Percentiles rank a stretch among this genome's conserved stretches.
These are phyloP conservation scores for Rapana venosa DNA, from an alignment of 2,888 invertebrate genomes.

Conservation along the genomic window DNA sequence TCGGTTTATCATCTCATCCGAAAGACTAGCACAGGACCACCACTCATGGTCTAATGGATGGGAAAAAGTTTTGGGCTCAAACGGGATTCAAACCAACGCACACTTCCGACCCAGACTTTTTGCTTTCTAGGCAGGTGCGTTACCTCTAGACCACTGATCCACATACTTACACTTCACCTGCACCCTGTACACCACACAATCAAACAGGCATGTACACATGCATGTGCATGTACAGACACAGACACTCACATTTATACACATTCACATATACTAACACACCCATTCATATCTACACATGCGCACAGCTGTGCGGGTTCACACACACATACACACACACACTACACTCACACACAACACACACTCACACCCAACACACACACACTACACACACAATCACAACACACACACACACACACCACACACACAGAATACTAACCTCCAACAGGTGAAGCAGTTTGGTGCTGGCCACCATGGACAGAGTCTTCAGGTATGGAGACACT, in stretches of 20 bases:
- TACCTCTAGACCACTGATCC: too few species aligned
- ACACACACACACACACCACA: not conserved
- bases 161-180: not conserved
- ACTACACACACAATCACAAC: not conserved
- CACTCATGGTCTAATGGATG: too few species aligned
- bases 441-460: slow-evolving; percentile 97
- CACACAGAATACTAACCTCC: slow-evolving; percentile 81
- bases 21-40: too few species aligned
- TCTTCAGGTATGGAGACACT: slow-evolving; percentile 99
- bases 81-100: too few species aligned
- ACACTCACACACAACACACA: not conserved
- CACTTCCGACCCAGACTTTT: too few species aligned
- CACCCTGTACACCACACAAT: too few species aligned
- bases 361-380: not conserved
- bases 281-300: not conserved
- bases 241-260: slow-evolving; percentile 53
- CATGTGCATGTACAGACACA: not conserved
- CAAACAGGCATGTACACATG: too few species aligned
- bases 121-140: too few species aligned
- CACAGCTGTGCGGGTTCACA: not conserved
- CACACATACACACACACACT: not conserved
- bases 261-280: not conserved
- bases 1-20: too few species aligned
- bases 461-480: slow-evolving; percentile 98
- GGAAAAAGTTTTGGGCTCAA: too few species aligned